Conservation (phyloP, 1,140 invertebrate species). For the Probaryconus sp. region DNA sequence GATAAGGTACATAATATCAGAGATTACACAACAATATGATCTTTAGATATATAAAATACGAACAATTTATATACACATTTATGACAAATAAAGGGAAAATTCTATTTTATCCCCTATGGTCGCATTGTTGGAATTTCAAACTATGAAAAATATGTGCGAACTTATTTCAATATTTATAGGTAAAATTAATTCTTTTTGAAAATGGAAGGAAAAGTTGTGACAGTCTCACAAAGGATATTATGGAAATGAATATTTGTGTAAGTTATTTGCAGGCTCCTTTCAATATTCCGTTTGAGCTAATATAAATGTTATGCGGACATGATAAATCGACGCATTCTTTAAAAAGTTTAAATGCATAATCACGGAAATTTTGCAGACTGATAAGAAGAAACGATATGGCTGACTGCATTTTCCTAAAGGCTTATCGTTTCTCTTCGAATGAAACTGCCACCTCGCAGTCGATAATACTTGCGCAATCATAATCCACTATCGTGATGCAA, state of each 20-base stretch:
- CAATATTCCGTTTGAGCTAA: background rate
- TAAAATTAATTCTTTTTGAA: background rate
- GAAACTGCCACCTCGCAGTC: slow-evolving; percentile 52
- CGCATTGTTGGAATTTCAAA: too few species aligned
- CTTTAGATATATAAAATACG: too few species aligned
- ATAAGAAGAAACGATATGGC: slow-evolving; percentile 46
- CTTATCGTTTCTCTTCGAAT: slow-evolving; percentile 54
- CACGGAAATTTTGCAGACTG: slow-evolving; percentile 32
- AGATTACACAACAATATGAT: too few species aligned
- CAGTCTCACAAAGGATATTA: too few species aligned
- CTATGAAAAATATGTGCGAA: too few species aligned
- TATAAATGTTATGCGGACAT: background rate
- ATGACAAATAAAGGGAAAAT: too few species aligned
- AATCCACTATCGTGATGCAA: slow-evolving; percentile 62
- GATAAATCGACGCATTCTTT: slow-evolving; percentile 26
- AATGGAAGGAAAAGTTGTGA: too few species aligned
- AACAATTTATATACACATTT: too few species aligned
- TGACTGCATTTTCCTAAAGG: slow-evolving; percentile 50
- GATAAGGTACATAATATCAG: too few species aligned
- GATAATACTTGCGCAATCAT: slow-evolving; percentile 58
- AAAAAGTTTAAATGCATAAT: slow-evolving; percentile 27
- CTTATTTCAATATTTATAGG: too few species aligned
- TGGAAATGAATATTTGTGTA: too few species aligned
- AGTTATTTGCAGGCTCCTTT: background rate
- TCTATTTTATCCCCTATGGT: too few species aligned